Evolutionary conservation across 2,113 vertebrate genomes (phyloP).

Genomic region (Cairina moschata): DNA sequence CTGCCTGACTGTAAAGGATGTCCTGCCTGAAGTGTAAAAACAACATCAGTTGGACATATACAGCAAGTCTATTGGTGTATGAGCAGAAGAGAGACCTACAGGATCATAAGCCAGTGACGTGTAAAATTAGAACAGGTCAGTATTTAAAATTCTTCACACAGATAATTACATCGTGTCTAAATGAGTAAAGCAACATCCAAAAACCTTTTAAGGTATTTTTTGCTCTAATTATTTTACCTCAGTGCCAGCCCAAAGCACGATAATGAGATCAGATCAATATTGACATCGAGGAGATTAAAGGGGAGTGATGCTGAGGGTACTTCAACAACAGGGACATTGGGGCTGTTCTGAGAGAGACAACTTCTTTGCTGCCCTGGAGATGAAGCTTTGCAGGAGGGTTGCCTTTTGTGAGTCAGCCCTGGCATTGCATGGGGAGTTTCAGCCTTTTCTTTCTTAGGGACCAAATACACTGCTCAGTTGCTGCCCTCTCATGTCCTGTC

Average conservation of each 20-base stretch:
- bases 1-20: background rate
- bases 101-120: background rate
- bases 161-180: background rate
- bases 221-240: constrained; percentile 39
- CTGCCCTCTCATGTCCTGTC: constrained; percentile 77
- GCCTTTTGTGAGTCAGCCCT: background rate
- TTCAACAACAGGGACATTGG: background rate
- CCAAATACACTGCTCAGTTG: constrained; percentile 46
- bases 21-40: background rate
- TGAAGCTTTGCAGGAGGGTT: background rate
- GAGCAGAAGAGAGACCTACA: background rate
- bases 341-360: background rate
- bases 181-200: background rate
- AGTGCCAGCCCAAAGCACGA: background rate
- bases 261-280: background rate
- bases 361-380: background rate
- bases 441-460: background rate
- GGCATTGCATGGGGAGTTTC: background rate
- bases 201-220: constrained; percentile 54
- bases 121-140: background rate
- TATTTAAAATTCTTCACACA: constrained; percentile 43
- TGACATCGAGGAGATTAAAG: background rate
- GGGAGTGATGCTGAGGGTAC: background rate
- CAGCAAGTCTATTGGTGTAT: background rate
- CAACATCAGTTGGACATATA: background rate